phyloP scores from a whole-genome alignment of 2,113 vertebrate species.

The Colossoma macropomum region DNA sequence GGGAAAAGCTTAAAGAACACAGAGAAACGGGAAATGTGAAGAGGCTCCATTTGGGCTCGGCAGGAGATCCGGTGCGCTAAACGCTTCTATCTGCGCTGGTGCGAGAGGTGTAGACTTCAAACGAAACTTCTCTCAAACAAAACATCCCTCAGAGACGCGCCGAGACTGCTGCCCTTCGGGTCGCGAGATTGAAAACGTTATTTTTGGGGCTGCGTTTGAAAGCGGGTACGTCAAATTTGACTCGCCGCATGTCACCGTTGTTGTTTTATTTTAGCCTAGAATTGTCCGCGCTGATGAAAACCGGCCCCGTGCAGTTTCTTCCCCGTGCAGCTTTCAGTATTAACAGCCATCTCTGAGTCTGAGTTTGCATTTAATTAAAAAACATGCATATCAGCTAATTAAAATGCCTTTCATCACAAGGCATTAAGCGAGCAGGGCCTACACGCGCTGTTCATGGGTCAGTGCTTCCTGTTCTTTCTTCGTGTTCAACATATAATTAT shows the following conservation, averaged over 20 bases:
- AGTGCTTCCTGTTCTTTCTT: neutral
- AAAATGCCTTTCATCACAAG: slow-evolving; percentile 43
- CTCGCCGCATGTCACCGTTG: neutral
- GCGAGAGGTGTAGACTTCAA: slow-evolving; percentile 34
- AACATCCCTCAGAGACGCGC: slow-evolving; percentile 38
- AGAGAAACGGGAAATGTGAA: slow-evolving; percentile 24
- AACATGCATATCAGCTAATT: slow-evolving; percentile 47
- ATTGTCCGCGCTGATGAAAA: neutral
- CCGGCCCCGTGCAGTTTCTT: neutral
- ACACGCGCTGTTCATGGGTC: slow-evolving; percentile 9
- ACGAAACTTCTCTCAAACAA: slow-evolving; percentile 32
- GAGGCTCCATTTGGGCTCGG: slow-evolving; percentile 42
- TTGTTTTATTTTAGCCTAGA: neutral
- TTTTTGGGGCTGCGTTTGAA: neutral
- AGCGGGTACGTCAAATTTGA: neutral
- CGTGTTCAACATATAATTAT: neutral
- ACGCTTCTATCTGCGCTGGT: neutral
- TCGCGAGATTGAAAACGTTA: neutral
- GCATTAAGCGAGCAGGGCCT: slow-evolving; percentile 32
- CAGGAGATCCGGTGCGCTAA: slow-evolving; percentile 19
- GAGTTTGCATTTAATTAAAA: slow-evolving; percentile 44
- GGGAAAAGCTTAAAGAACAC: slow-evolving; percentile 41
- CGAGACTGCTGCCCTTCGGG: slow-evolving; percentile 24
- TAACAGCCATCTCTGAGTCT: slow-evolving; percentile 5
- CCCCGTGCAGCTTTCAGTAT: slow-evolving; percentile 12